Evolutionary conservation across 2,113 vertebrate genomes (phyloP).

Genomic region (Perognathus longimembris): DNA sequence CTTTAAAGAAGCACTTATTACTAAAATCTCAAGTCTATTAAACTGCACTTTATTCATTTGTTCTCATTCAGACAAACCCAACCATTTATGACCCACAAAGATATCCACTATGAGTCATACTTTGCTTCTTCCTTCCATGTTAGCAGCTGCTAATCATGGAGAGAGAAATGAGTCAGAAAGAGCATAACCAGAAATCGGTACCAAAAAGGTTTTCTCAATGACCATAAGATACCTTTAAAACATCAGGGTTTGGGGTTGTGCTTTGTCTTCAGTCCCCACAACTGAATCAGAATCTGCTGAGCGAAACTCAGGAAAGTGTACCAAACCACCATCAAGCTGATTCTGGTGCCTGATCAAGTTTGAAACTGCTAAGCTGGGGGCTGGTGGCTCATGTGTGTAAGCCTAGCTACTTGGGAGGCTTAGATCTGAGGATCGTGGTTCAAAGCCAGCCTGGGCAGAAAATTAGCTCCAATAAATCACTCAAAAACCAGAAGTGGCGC

Average conservation of each 20-base stretch:
- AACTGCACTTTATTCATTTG: slow-evolving; percentile 46
- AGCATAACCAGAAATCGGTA: not conserved
- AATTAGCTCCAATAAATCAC: too few species aligned
- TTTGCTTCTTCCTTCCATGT: not conserved
- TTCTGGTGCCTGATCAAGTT: slow-evolving; percentile 5
- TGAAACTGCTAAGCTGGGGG: not conserved
- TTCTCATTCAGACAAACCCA: slow-evolving; percentile 62
- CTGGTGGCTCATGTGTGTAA: too few species aligned
- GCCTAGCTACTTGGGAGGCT: too few species aligned
- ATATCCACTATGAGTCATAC: slow-evolving; percentile 36
- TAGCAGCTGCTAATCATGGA: slow-evolving; percentile 35
- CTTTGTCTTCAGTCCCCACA: not conserved
- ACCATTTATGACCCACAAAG: slow-evolving; percentile 67
- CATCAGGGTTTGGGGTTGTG: slow-evolving; percentile 20
- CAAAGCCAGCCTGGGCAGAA: too few species aligned
- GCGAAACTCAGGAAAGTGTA: not conserved
- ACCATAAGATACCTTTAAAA: not conserved
- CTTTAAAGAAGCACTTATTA: slow-evolving; percentile 53
- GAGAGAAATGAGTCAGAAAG: not conserved
- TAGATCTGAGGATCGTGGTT: too few species aligned
- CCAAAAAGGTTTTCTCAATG: slow-evolving; percentile 31
- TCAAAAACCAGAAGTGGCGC: too few species aligned
- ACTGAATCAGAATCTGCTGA: not conserved
- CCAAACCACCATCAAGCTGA: slow-evolving; percentile 29
- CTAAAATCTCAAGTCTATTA: slow-evolving; percentile 53